phyloP scores from a whole-genome alignment of 2,797 vertebrate species.

The Notolabrus celidotus region DNA sequence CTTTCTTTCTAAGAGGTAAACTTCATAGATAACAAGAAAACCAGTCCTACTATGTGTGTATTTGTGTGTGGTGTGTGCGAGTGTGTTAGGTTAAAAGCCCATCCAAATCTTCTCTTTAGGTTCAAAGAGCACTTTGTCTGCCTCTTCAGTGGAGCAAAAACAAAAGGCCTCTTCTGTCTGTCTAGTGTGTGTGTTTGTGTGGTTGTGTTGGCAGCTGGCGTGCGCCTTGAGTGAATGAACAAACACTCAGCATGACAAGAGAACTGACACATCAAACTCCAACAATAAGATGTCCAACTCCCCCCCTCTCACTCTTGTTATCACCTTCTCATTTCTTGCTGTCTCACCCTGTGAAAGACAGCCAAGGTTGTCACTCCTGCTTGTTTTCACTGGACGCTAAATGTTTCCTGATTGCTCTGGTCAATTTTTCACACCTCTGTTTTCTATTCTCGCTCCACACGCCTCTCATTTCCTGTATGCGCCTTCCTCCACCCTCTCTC shows the following conservation, averaged over 20 bases:
- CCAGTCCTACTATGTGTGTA: conserved; percentile 35
- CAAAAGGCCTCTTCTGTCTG: conserved; percentile 50
- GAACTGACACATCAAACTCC: conserved; percentile 64
- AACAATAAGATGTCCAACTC: conserved; percentile 45
- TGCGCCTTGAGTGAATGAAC: conserved; percentile 56
- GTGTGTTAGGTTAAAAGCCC: conserved; percentile 50
- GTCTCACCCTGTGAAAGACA: conserved; percentile 41
- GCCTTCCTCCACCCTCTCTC: conserved; percentile 33
- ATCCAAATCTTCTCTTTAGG: conserved; percentile 45
- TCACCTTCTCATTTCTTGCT: conserved; percentile 53
- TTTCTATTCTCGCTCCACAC: conserved; percentile 42
- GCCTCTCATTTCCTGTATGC: conserved; percentile 57
- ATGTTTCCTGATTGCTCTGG: conserved; percentile 59
- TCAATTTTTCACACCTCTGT: conserved; percentile 58
- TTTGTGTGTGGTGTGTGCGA: not conserved
- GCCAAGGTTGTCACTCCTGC: conserved; percentile 46
- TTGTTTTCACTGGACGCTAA: conserved; percentile 51
- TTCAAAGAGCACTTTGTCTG: conserved; percentile 58
- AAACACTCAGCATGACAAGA: conserved; percentile 69
- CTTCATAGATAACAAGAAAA: conserved; percentile 51
- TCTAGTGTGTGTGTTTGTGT: conserved; percentile 9
- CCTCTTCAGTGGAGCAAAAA: conserved; percentile 52
- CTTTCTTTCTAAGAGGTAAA: conserved; percentile 61
- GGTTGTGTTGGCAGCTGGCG: not conserved
- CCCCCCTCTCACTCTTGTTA: conserved; percentile 36